These are phyloP conservation scores for Oxytorus armatus DNA, from an alignment of 2,888 invertebrate genomes.

Conservation along the genomic window DNA sequence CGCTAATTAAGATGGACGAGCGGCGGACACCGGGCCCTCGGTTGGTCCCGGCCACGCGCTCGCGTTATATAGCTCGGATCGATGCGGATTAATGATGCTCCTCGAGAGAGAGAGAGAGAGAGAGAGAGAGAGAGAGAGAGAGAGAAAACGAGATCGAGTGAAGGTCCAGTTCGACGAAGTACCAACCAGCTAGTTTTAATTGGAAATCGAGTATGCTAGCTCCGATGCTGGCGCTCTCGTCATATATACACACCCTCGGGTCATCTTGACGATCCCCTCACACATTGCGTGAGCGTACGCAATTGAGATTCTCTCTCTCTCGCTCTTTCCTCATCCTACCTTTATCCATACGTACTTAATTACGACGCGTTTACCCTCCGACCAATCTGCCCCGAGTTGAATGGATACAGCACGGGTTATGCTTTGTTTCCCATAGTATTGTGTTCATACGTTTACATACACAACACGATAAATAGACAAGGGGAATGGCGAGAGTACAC, in stretches of 20 bases:
- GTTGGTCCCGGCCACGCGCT: slow-evolving; percentile 5
- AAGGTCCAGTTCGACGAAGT: slow-evolving; percentile 60
- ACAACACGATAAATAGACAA: not conserved
- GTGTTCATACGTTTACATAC: slow-evolving; percentile 1
- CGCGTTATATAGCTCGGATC: slow-evolving; percentile 34
- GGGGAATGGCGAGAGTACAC: not conserved
- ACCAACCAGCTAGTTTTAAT: slow-evolving; percentile 66
- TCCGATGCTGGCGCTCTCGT: slow-evolving; percentile 42
- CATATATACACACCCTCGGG: slow-evolving; percentile 50
- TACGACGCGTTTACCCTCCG: slow-evolving; percentile 62
- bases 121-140: slow-evolving; percentile 39
- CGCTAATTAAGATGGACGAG: slow-evolving; percentile 77
- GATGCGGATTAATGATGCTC: slow-evolving; percentile 74
- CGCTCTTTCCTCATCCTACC: slow-evolving; percentile 13
- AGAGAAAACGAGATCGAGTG: slow-evolving; percentile 47
- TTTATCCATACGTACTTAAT: slow-evolving; percentile 54
- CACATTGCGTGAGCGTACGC: slow-evolving; percentile 59
- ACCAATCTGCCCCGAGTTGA: slow-evolving; percentile 39
- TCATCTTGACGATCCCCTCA: slow-evolving; percentile 48
- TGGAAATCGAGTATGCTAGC: slow-evolving; percentile 64
- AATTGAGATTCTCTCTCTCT: slow-evolving; percentile 51
- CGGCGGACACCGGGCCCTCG: slow-evolving; percentile 53
- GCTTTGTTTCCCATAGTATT: slow-evolving; percentile 34
- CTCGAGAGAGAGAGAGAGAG: slow-evolving; percentile 36
- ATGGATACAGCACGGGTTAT: slow-evolving; percentile 36